Conservation (phyloP, 2,888 invertebrate species). For the Automeris io region DNA sequence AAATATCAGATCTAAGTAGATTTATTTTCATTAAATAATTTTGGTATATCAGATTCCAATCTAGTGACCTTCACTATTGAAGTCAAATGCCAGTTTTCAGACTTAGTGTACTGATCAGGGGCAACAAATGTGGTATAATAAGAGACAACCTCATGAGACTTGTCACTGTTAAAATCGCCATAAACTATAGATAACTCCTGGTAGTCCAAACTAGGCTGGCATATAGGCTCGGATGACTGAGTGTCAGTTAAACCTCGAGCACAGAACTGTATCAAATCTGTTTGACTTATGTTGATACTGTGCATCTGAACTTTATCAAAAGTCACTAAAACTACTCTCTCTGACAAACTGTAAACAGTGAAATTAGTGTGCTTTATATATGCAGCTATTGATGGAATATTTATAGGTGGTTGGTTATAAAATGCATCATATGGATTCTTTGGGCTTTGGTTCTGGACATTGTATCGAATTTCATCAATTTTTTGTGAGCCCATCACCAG, state of each 20-base stretch:
- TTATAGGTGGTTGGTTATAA: conserved; percentile 50
- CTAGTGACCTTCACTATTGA: conserved; percentile 83
- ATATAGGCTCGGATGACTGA: conserved; percentile 56
- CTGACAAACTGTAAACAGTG: conserved; percentile 79
- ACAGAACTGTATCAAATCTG: conserved; percentile 87
- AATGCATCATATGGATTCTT: conserved; percentile 62
- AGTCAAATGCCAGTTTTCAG: conserved; percentile 77
- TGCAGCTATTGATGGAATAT: conserved; percentile 58
- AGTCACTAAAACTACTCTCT: conserved; percentile 86
- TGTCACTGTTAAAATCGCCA: conserved; percentile 85
- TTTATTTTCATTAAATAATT: too few species aligned
- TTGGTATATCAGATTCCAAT: conserved; percentile 84
- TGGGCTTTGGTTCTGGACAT: conserved; percentile 63
- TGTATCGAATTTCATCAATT: conserved; percentile 59
- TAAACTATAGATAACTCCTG: conserved; percentile 85
- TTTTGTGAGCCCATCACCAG: conserved; percentile 67
- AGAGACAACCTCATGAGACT: conserved; percentile 86
- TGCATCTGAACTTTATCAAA: conserved; percentile 85
- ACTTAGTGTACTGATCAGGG: conserved; percentile 54
- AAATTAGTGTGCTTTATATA: conserved; percentile 66
- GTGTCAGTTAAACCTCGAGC: conserved; percentile 48
- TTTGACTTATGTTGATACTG: conserved; percentile 86
- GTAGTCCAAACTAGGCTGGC: conserved; percentile 85
- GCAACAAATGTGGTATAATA: conserved; percentile 82
- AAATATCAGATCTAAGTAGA: too few species aligned